Conservation (phyloP, 1,140 invertebrate species). For the Bathynomus jamesi region DNA sequence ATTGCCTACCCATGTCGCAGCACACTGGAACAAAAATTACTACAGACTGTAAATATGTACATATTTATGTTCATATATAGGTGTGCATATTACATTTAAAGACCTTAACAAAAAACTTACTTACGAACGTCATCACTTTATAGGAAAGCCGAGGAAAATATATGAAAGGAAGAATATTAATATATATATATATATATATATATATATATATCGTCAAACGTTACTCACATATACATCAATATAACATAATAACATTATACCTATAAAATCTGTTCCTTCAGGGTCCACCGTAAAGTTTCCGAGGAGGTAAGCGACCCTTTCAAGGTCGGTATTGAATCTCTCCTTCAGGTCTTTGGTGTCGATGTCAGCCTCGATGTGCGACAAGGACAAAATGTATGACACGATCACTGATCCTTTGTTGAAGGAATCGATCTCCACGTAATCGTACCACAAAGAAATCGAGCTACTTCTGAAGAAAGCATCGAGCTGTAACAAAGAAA, state of each 20-base stretch:
- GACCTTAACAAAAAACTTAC: too few species aligned
- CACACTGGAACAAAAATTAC: too few species aligned
- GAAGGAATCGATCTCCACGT: conserved; percentile 76
- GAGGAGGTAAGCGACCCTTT: conserved; percentile 50
- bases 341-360: conserved; percentile 70
- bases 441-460: conserved; percentile 71
- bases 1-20: too few species aligned
- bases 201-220: neutral
- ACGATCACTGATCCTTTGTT: conserved; percentile 63
- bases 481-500: conserved; percentile 60
- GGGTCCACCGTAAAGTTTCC: conserved; percentile 75
- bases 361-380: conserved; percentile 63
- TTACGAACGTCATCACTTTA: too few species aligned
- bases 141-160: too few species aligned
- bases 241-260: conserved; percentile 43
- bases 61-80: neutral
- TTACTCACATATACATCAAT: neutral
- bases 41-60: neutral
- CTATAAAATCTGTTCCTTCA: conserved; percentile 77
- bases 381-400: conserved; percentile 75
- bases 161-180: neutral
- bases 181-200: neutral
- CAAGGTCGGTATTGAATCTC: conserved; percentile 68
- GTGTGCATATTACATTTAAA: neutral
- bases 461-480: conserved; percentile 63